A percentile compares a stretch with the other conserved stretches of the same genome.
phyloP scores from a whole-genome alignment of 2,797 vertebrate genomes.

The Megaceryle alcyon region DNA sequence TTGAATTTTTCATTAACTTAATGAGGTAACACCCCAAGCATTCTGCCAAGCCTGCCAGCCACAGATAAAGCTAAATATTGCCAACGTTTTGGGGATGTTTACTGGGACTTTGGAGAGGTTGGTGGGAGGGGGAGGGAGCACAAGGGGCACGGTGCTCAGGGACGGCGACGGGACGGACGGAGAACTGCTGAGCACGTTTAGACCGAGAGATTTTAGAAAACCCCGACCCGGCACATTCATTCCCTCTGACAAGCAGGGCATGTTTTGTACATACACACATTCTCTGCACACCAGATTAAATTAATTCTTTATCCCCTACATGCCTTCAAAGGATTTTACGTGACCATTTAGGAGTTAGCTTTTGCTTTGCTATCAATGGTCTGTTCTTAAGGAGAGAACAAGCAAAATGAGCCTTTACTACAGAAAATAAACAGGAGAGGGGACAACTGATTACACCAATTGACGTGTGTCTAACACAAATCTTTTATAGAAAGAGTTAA shows the following conservation, averaged over 20 bases:
- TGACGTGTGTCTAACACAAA: conserved; percentile 40
- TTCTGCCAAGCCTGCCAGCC: background rate
- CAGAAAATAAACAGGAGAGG: conserved; percentile 23
- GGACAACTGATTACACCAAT: conserved; percentile 27
- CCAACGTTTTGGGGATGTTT: background rate
- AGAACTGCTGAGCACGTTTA: background rate
- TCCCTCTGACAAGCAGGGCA: background rate
- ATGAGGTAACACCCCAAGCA: background rate
- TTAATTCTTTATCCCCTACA: background rate
- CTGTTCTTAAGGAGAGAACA: background rate
- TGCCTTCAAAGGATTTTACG: background rate
- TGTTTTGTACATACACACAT: background rate
- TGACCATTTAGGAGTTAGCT: background rate
- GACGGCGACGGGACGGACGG: fast-evolving
- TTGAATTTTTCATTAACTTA: background rate
- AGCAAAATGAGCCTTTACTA: conserved; percentile 37
- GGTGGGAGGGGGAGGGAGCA: background rate
- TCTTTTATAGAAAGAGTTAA: conserved; percentile 73
- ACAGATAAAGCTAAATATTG: fast-evolving
- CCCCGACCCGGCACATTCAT: background rate
- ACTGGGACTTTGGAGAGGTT: background rate
- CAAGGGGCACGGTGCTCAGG: background rate
- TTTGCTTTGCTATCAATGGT: background rate
- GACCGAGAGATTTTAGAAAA: background rate
- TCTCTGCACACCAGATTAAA: background rate